phyloP scores from a whole-genome alignment of 2,113 vertebrate genomes.

The Dicaeum eximium region DNA sequence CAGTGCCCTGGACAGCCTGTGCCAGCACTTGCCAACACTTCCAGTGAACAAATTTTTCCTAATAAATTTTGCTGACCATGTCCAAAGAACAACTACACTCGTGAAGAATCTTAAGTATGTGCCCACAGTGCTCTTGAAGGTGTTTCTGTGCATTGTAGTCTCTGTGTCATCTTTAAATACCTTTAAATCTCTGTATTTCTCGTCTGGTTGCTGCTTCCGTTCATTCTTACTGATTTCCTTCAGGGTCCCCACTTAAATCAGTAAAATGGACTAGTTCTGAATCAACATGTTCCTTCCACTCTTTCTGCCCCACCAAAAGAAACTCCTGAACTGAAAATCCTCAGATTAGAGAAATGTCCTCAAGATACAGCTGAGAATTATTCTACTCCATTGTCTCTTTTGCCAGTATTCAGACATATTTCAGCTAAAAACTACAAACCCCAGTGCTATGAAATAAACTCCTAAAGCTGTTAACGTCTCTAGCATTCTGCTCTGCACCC shows the following conservation, averaged over 20 bases:
- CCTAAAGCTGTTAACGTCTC: rapidly evolving
- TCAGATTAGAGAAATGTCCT: not conserved
- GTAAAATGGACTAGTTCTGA: not conserved
- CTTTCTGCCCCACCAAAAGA: not conserved
- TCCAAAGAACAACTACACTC: not conserved
- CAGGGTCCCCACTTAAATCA: not conserved
- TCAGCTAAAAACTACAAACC: not conserved
- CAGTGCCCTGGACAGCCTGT: not conserved
- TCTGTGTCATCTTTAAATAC: not conserved
- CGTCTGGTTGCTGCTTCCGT: not conserved
- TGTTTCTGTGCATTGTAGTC: not conserved
- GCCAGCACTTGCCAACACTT: not conserved
- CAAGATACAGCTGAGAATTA: not conserved
- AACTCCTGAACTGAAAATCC: not conserved
- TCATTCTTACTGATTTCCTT: not conserved
- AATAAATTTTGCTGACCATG: not conserved
- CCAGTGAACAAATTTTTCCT: not conserved
- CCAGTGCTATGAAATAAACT: not conserved
- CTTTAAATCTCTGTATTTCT: not conserved
- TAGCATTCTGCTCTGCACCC: not conserved
- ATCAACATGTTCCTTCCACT: not conserved
- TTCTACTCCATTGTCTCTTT: not conserved
- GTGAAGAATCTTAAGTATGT: not conserved
- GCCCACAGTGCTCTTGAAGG: not conserved
- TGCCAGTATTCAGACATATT: not conserved